Evolutionary conservation across 2,888 invertebrate species (phyloP).

Genomic region (Cryptus armator): DNA sequence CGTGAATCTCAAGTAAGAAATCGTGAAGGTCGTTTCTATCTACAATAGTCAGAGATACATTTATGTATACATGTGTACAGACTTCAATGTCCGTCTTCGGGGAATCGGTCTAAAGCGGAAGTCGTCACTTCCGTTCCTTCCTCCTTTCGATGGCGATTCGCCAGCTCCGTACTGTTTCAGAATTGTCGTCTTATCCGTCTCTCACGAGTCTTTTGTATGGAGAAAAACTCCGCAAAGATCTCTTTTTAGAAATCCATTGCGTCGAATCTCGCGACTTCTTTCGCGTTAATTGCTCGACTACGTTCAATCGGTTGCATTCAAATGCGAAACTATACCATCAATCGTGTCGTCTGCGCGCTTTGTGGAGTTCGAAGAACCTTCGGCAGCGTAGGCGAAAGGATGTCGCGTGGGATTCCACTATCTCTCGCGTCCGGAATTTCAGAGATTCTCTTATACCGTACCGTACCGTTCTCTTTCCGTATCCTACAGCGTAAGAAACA

Average conservation of each 20-base stretch:
- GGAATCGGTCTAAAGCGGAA: constrained; percentile 58
- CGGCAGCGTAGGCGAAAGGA: constrained; percentile 17
- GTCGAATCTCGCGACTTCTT: background rate
- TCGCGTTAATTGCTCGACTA: constrained; percentile 8
- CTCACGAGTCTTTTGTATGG: constrained; percentile 19
- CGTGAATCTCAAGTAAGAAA: constrained; percentile 13
- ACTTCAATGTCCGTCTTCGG: background rate
- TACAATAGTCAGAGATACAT: background rate
- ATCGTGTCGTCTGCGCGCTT: background rate
- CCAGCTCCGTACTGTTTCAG: constrained; percentile 24
- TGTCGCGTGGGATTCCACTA: constrained; percentile 11
- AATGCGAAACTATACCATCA: constrained; percentile 3
- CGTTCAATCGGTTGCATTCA: constrained; percentile 30
- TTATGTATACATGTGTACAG: background rate
- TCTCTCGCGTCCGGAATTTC: constrained; percentile 53
- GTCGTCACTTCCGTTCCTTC: constrained; percentile 63
- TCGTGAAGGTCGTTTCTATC: background rate
- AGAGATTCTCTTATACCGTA: background rate
- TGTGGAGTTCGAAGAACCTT: constrained; percentile 10
- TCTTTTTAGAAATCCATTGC: constrained; percentile 39
- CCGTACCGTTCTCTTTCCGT: background rate
- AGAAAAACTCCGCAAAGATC: background rate
- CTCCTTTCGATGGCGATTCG: constrained; percentile 52
- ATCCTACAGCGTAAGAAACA: background rate
- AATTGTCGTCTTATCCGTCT: constrained; percentile 21